A percentile compares a stretch with the other conserved stretches of the same genome.
Conservation (phyloP, 2,888 invertebrate species). For the Scrobipalpa costella region DNA sequence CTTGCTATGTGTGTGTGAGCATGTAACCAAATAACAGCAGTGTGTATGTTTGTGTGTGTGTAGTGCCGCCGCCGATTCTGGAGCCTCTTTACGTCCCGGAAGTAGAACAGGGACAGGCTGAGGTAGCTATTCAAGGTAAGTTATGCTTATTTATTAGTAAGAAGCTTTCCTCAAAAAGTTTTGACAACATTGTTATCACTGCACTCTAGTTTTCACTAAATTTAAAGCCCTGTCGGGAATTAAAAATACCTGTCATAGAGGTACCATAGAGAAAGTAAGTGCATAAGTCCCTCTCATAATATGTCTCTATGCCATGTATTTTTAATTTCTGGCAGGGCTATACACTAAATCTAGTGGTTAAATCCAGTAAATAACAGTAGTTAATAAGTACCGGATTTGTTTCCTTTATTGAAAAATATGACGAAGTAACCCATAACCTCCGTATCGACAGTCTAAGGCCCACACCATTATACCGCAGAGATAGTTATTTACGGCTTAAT, state of each 20-base stretch:
- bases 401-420: background rate
- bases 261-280: too few relatives aligned
- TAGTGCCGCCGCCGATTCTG: conserved; percentile 66
- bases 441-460: too few relatives aligned
- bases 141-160: background rate
- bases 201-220: too few relatives aligned
- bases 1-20: background rate
- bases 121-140: conserved; percentile 56
- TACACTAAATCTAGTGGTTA: too few relatives aligned
- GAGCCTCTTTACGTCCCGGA: conserved; percentile 68
- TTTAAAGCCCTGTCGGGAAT: too few relatives aligned
- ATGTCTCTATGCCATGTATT: background rate
- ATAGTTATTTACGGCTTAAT: background rate
- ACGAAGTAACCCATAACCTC: background rate
- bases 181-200: too few relatives aligned
- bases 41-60: conserved; percentile 13
- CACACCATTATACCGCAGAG: too few relatives aligned
- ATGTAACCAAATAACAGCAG: background rate
- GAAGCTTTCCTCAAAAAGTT: background rate
- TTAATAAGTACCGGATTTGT: too few relatives aligned
- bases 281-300: too few relatives aligned
- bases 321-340: too few relatives aligned
- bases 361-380: too few relatives aligned
- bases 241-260: too few relatives aligned
- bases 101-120: conserved; percentile 50